Evolutionary conservation across 2,797 vertebrate genomes (phyloP), one percentile per base, ranked within the genome.

Genomic region (Bovichtus variegatus): DNA sequence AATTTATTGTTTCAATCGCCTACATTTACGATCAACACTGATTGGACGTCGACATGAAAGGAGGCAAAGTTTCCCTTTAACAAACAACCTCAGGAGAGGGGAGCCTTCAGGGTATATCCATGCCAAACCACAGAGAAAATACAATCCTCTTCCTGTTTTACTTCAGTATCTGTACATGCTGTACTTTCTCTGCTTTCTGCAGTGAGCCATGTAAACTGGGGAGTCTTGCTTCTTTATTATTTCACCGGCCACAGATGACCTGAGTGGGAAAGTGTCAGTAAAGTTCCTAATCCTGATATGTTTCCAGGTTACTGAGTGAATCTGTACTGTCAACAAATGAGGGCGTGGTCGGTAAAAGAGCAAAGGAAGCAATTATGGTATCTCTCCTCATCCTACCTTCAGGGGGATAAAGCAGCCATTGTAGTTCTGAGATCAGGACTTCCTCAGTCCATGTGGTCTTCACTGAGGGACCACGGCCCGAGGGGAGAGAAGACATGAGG

Each of bases 351-450:
- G 23, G 38, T 51, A 43, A 68, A 46, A 71, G 61, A 74, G 81
- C 27, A 65, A 65, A 84, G 85, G 75, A 89, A 77, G 85, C 54
- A 82, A 67, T 87, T 71, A 80, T 57, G 19, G 62, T 58, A 74
- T 89, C 80, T 82, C 18, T 78, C 62, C 43, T 77, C 74, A 49
- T 62, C 69, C 50, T 29, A 75, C 64, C 84, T 84, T 78, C 61
- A 50, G 44, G 49, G 70, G 74, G 44, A 92, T 69, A 89, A 88
- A 87, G 87, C 74, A 54, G 49, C 54, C 66, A 66, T 91, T 88
- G 84, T 89, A 57, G 51, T 6, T 2, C 21, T 23, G 3, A 2
- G 70, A 80, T 63, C 76, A 76, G 57, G 65, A 77, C 49, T 47
- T 74, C 75, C 36, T 78, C 59, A 4, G 31, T 57, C 71, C 46